Conservation (phyloP, 2,888 invertebrate genomes). For the Andrena dorsata region DNA sequence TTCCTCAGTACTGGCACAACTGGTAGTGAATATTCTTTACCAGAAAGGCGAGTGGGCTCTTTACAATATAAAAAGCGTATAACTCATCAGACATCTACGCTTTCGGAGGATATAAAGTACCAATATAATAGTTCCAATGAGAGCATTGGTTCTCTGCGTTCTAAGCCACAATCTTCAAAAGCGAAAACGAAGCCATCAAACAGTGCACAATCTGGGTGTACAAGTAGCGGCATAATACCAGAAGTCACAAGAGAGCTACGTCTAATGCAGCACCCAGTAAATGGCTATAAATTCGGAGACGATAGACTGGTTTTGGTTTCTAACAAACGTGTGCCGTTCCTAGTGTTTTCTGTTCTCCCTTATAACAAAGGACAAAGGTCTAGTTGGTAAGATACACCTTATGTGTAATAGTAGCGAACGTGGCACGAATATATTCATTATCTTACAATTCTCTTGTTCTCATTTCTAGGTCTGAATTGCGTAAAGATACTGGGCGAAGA, state of each 20-base stretch:
- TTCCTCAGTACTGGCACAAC: conserved; percentile 86
- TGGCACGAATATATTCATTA: background rate
- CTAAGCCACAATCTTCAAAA: conserved; percentile 87
- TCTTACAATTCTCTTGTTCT: conserved; percentile 18
- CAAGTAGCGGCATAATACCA: conserved; percentile 80
- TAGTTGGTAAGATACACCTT: conserved; percentile 86
- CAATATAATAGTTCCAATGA: conserved; percentile 93
- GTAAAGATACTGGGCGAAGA: conserved; percentile 91
- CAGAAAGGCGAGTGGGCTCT: conserved; percentile 85
- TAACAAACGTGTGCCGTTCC: conserved; percentile 92
- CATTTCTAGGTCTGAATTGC: conserved; percentile 87
- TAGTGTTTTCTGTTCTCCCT: conserved; percentile 94
- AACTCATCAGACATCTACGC: conserved; percentile 83
- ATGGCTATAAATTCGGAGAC: conserved; percentile 90
- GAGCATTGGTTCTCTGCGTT: conserved; percentile 89
- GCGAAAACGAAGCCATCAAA: conserved; percentile 86
- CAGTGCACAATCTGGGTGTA: conserved; percentile 87
- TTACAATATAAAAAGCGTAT: conserved; percentile 84
- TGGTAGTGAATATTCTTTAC: conserved; percentile 85
- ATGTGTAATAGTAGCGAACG: background rate
- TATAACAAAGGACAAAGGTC: conserved; percentile 90
- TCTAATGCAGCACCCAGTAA: conserved; percentile 86
- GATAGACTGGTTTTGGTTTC: conserved; percentile 94
- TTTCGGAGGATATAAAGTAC: conserved; percentile 86
- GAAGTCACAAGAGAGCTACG: conserved; percentile 84